Conservation (phyloP, 2,888 invertebrate genomes). For the Drosophila buzzatii region DNA sequence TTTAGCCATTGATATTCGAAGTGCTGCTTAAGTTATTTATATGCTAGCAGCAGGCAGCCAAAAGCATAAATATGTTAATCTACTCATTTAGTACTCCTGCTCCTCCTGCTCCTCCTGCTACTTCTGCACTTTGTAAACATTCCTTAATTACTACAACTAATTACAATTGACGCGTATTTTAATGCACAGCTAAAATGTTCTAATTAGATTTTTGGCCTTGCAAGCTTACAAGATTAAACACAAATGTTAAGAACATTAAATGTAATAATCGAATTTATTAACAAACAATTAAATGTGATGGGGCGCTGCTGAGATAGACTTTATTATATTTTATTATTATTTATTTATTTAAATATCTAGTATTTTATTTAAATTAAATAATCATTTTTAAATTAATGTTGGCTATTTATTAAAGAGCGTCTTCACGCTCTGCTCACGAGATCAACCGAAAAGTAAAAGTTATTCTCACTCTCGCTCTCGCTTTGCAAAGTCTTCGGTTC, state of each 20-base stretch:
- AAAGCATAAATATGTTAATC: constrained; percentile 24
- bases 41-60: not conserved
- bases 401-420: not conserved
- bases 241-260: not conserved
- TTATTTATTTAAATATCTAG: not conserved
- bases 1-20: constrained; percentile 27
- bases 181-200: not conserved
- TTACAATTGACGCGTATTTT: constrained; percentile 17
- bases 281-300: not conserved
- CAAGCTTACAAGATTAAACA: not conserved
- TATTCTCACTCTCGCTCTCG: too few relatives aligned
- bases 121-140: constrained; percentile 2
- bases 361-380: not conserved
- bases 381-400: not conserved
- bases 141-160: constrained; percentile 31
- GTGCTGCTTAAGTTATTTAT: not conserved
- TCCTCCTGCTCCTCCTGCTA: not conserved
- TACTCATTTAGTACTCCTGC: not conserved
- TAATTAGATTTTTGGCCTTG: not conserved
- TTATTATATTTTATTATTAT: not conserved
- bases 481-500: too few relatives aligned
- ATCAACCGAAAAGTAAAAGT: too few relatives aligned
- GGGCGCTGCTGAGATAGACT: not conserved
- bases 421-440: too few relatives aligned
- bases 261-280: not conserved